phyloP scores from a whole-genome alignment of 2,797 vertebrate genomes.

The Limnodromus scolopaceus region DNA sequence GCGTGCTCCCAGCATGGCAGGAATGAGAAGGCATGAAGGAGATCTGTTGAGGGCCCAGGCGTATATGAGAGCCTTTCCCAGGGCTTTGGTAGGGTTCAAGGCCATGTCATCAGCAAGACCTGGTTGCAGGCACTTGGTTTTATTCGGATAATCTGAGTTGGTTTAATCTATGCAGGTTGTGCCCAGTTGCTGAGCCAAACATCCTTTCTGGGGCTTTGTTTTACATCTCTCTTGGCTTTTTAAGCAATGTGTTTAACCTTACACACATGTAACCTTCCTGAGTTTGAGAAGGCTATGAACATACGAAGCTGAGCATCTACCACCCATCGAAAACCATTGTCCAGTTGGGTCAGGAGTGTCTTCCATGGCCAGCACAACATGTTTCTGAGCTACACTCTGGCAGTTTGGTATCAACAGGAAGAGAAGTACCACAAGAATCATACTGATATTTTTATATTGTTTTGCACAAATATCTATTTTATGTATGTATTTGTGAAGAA shows the following conservation, averaged over 20 bases:
- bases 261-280: accelerated
- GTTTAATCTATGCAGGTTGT: not conserved
- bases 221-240: not conserved
- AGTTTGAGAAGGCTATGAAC: not conserved
- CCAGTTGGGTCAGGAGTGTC: not conserved
- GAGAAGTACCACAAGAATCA: not conserved
- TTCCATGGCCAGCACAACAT: not conserved
- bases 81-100: not conserved
- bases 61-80: accelerated
- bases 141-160: not conserved
- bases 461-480: not conserved
- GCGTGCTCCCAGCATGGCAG: accelerated
- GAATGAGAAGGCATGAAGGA: not conserved
- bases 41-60: not conserved
- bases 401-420: not conserved
- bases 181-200: not conserved
- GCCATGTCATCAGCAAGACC: not conserved
- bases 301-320: not conserved
- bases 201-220: not conserved
- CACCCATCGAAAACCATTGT: not conserved
- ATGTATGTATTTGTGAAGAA: not conserved
- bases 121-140: not conserved
- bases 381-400: not conserved
- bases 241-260: not conserved
- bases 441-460: not conserved